Evolutionary conservation across 2,888 invertebrate species (phyloP), one percentile per base, ranked within the genome.

Genomic region (Caenorhabditis zanzibari): DNA sequence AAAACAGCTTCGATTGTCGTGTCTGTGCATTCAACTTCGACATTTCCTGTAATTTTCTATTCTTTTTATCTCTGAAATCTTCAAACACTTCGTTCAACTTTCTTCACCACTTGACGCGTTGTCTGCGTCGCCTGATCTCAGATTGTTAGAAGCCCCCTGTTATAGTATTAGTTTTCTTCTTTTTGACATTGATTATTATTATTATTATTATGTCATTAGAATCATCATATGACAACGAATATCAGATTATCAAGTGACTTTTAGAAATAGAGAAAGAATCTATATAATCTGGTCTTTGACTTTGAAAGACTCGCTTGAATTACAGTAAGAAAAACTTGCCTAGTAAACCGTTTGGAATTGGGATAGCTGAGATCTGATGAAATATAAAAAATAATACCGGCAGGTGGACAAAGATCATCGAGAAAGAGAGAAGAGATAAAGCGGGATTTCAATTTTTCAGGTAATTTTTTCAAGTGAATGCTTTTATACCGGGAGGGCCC

Each of bases 1-100:
- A 92, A 92, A 24, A 92, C 91, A 7, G 91, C 85, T 69, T 91
- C 91, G 52, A 92, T 92, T 7, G 85, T 85, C 22, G 92, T 88
- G 79, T 92, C 91, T 28, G 89, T 90, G 82, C 92, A 92, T 64
- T 92, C 92, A 26, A 92, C 89, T 82, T 92, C 92, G 9, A 91
- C 90, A 64, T 86, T 83, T 74, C 92, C 92, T 92, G 76, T 26
- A 74, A 64, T 16, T 28, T 22, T 28, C 19, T n/a, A n/a, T n/a
- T n/a, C n/a, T n/a, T n/a, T 35, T 68, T 68, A 52, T 68, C 68
- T 47, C 2, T 9, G 54, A 74, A 63, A 64, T 44, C 58, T 68
- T 2, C 9, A 22, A 52, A 47, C 6, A 35, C 35, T 22, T 28
- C 74, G 74, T 74, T 74, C 74, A 74, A 74, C 74, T 74, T 64